Evolutionary conservation across 2,113 vertebrate genomes (phyloP), one percentile per base, ranked within the genome.

Genomic region (Cavia aperea): DNA sequence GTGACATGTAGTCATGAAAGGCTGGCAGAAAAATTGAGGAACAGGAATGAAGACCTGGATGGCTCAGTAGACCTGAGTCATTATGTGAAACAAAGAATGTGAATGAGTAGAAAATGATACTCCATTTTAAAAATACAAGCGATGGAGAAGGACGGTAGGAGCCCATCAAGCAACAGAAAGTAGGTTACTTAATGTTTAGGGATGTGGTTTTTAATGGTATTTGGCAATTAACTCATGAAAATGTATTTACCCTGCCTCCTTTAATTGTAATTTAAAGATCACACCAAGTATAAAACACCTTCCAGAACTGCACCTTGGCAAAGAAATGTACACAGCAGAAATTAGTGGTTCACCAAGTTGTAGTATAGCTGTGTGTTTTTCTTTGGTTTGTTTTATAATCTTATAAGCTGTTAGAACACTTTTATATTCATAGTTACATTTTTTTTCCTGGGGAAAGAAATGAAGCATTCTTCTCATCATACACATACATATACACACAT

Each of bases 201-300:
- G 36, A 15, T 56, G 68, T 68, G 68, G 43, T 49, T 92, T 77
- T 81, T 33, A 73, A 90, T 87, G 72, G 39, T 72, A 46, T 70
- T 54, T 88, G 56, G 51, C 51, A 94, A 73, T 21, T n/a, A 63
- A 58, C 36, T 93, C 63, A 78, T 43, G 86, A 94, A 90, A 88
- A 90, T 56, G 36, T 92, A 62, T 91, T 94, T 95, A 88, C 72
- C 46, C 18, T 81, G 26, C 65, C 75, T 77, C 82, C 19, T 93
- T 83, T 90, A 36, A 88, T 75, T 78, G 26, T 91, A 85, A 21
- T 51, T 56, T 86, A 54, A 68, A 86, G 94, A 88, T 68, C 33
- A 86, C 18, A 62, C 14, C 33, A 54, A 86, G 78, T 33, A 46
- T 93, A 65, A 90, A 94, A 81, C n/a, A 68, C n/a, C 54, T 81